phyloP scores from a whole-genome alignment of 2,797 vertebrate genomes.

The Perodicticus potto region DNA sequence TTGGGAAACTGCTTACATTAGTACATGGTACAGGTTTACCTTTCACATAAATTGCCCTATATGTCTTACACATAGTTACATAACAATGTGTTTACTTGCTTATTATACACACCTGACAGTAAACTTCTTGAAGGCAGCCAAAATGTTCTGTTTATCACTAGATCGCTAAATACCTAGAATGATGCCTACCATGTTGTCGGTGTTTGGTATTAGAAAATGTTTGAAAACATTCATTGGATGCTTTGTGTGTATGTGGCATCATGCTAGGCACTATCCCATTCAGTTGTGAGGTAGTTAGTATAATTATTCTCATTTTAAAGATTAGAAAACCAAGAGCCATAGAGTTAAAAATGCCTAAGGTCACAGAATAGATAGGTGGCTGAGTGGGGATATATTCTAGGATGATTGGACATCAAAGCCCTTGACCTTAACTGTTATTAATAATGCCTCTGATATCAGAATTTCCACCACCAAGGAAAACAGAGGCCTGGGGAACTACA shows the following conservation, averaged over 20 bases:
- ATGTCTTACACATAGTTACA: neutral
- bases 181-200: neutral
- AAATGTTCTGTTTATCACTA: neutral
- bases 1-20: neutral
- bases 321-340: neutral
- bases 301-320: neutral
- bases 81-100: neutral
- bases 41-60: neutral
- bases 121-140: neutral
- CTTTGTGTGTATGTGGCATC: neutral
- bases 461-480: neutral
- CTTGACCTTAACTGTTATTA: neutral
- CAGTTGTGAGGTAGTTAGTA: neutral
- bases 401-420: neutral
- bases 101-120: neutral
- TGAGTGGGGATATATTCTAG: neutral
- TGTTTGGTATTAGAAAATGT: neutral
- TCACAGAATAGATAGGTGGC: neutral
- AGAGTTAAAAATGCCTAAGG: neutral
- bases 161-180: neutral
- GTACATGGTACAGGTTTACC: neutral
- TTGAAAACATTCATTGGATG: neutral
- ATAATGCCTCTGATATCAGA: neutral
- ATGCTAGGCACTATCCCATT: neutral
- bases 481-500: neutral